Evolutionary conservation across 2,888 invertebrate species (phyloP), one percentile per base, ranked within the genome.

Genomic region (Xestobium rufovillosum): DNA sequence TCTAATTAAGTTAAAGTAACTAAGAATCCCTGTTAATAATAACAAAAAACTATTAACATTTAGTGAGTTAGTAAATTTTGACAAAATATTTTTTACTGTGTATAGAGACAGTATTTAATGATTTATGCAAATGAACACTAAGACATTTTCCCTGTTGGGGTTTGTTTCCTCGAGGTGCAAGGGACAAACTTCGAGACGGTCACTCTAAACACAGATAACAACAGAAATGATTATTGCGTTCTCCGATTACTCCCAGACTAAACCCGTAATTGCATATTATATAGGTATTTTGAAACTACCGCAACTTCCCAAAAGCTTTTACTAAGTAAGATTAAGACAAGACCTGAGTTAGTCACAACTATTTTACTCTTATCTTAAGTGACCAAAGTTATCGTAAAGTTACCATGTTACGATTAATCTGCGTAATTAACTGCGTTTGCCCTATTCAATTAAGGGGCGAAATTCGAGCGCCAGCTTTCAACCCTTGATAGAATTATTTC

Each of bases 241-340:
- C n/a, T 19, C 23, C 23, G 23, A 19, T 19, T 19, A 19, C n/a
- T 6, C 23, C 23, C 23, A 6, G n/a, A 19, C 23, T 19, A n/a
- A 8, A 19, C 6, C 6, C n/a, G 23, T 19, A 19, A 19, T n/a
- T 19, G 23, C 23, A 19, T 19, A 19, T 19, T 19, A 19, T 8
- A 19, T n/a, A 8, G n/a, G n/a, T 19, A 19, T 19, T 19, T 6
- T n/a, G 23, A 19, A 19, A 19, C 23, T 19, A 19, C 6, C n/a
- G n/a, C n/a, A n/a, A n/a, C n/a, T n/a, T n/a, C 23, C 23, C 6
- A n/a, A 19, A n/a, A 8, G 23, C 23, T n/a, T 8, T n/a, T 19
- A 19, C n/a, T 19, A 19, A 19, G 23, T 19, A 19, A 19, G 23
- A 19, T 19, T 19, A 19, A 19, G 23, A 19, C 23, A 19, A 19